A percentile compares a stretch with the other conserved stretches of the same genome.
Conservation (phyloP, 2,113 vertebrate species). For the Oryzias curvinotus region DNA sequence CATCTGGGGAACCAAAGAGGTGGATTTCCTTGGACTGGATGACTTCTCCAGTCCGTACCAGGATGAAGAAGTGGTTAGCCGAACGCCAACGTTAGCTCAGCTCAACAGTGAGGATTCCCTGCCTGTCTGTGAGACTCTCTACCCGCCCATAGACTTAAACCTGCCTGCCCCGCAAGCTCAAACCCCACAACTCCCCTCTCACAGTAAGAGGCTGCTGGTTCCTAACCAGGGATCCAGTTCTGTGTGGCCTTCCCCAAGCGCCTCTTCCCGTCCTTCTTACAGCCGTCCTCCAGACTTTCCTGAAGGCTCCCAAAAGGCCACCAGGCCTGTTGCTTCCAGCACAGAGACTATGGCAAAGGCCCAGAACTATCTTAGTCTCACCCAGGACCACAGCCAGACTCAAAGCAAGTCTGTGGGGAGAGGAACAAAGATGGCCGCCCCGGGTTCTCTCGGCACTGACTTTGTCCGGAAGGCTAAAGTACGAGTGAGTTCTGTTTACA, state of each 20-base stretch:
- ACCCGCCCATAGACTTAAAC: constrained; percentile 84
- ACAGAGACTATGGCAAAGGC: constrained; percentile 90
- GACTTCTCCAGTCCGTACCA: constrained; percentile 98
- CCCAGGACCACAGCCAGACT: constrained; percentile 72
- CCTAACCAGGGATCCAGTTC: constrained; percentile 46
- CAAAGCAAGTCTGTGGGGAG: constrained; percentile 37
- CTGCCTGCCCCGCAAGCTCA: constrained; percentile 76
- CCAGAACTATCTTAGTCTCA: constrained; percentile 76
- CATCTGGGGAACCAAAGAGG: constrained; percentile 99
- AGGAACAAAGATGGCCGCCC: constrained; percentile 48
- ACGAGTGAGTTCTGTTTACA: constrained; percentile 81
- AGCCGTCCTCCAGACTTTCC: constrained; percentile 82
- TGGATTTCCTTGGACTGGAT: constrained; percentile 95
- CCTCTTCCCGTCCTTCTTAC: constrained; percentile 79
- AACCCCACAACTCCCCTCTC: constrained; percentile 74
- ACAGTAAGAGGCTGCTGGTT: constrained; percentile 79
- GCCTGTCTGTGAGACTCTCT: constrained; percentile 92
- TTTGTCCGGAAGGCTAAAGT: constrained; percentile 97
- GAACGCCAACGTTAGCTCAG: constrained; percentile 94
- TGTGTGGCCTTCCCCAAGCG: constrained; percentile 62
- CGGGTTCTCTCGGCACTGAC: constrained; percentile 81
- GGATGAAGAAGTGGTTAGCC: constrained; percentile 96
- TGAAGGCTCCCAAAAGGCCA: constrained; percentile 88
- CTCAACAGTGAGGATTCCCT: constrained; percentile 98
- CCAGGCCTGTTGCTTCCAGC: constrained; percentile 86